Base-by-base conservation (phyloP, 2,888 invertebrate species). In the Gastracanthus pulcherrimus region DNA sequence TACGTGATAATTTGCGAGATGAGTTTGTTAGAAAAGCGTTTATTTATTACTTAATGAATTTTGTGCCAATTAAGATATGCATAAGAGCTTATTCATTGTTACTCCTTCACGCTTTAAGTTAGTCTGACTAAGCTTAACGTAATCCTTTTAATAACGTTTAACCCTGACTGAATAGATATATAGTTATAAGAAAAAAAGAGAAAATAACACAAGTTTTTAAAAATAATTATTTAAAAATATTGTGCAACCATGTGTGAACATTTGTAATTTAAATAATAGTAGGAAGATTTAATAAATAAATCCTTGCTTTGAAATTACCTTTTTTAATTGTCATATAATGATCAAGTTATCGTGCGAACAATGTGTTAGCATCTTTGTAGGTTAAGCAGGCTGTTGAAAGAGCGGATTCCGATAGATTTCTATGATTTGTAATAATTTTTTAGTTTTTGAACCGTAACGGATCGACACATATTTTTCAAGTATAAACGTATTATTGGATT, bases 381-480 rank as follows among this genome's bases (percentile, higher is more conserved):
- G 45, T 62, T 74, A 74, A 62, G 23, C 11, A 31, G 31, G n/a
- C 31, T 11, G 60, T n/a, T 16, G 16, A 13, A 11, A 16, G 41
- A 41, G 13, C 48, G 1, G n/a, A 45, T 19, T 29, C 23, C 45
- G 23, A 76, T 66, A 51, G 36, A 76, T 66, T 66, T 36, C 58
- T 51, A 66, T 38, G 51, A 76, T 76, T 76, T 36, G 19, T 36
- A 11, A 51, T 19, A 66, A 66, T 67, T 67, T 51, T 58, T 66
- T 55, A 9, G 19, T n/a, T 19, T 26, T 19, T 51, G 67, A 66
- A 16, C 38, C 66, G 51, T 76, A 67, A 66, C 64, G 55, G 36
- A 34, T 38, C 66, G 26, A 76, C 51, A 31, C 23, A 13, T 36
- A 74, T 62, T 45, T 58, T 41, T 74, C 74, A 23, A 62, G 41